Base-by-base conservation (phyloP, 2,113 vertebrate genomes). In the Colius striatus region DNA sequence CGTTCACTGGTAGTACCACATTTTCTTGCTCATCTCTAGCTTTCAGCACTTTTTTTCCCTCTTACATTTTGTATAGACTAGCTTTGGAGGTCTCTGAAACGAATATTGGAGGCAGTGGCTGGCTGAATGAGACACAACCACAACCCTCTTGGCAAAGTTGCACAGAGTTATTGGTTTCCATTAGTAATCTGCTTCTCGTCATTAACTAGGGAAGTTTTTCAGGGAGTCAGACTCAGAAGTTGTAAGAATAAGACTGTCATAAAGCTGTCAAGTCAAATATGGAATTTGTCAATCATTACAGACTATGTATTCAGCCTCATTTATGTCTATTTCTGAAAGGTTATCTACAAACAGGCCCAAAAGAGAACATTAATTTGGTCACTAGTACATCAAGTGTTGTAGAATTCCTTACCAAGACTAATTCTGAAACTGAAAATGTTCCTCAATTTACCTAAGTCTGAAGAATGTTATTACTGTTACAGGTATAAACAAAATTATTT, bases 151-250 rank as follows among this genome's bases (percentile, higher is more conserved):
- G 11, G 32, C 32, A 30, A 55, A 71, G 51, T 25, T 70, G n/a
- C 6, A 0, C 15, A 16, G 18, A 36, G 26, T 47, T 84, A 29
- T 0, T 0, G 9, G 34, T 51, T 88, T 55, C 43, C 4, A 0
- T 77, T 60, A 58, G 43, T 41, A 47, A 36, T 48, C 55, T 8
- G 1, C 47, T 48, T 29, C 29, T 68, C 15, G 34, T 45, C 55
- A 14, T 48, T 48, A 48, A 32, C 34, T 30, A 0, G 5, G 30
- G 32, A 51, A 75, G 22, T 45, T 55, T 32, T 38, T 21, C 7
- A 47, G 45, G 16, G 32, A 85, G 36, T 34, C 25, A 22, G n/a
- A 16, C 9, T 62, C n/a, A 58, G 32, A 88, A 84, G 7, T 51
- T 12, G 1, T 30, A 13, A 38, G 60, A 62, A 11, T 50, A 12